Conservation (phyloP, 2,888 invertebrate genomes). For the Monoplex corrugatus region DNA sequence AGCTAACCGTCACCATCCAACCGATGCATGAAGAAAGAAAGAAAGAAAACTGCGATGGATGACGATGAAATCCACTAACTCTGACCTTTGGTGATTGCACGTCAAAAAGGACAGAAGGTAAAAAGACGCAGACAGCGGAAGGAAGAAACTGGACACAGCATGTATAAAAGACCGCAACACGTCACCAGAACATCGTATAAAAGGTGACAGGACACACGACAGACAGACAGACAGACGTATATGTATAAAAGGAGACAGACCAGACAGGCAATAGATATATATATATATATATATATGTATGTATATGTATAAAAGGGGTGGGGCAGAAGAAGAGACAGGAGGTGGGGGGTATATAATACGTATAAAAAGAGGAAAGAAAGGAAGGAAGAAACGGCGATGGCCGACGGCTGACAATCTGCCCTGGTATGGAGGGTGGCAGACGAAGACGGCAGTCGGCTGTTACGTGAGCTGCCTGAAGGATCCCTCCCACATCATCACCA, state of each 20-base stretch:
- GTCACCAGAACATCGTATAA: background rate
- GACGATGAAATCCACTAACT: no score
- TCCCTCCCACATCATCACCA: background rate
- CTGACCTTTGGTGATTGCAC: no score
- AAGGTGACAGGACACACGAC: background rate
- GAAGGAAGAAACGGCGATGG: background rate
- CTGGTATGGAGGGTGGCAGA: slow-evolving; percentile 17
- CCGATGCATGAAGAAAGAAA: no score
- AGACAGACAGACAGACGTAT: background rate
- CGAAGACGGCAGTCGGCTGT: background rate
- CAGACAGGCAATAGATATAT: no score
- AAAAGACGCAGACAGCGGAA: background rate
- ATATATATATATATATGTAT: background rate
- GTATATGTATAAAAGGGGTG: background rate
- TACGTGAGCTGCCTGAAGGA: background rate
- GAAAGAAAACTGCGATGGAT: no score
- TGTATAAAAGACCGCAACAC: background rate
- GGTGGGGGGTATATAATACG: no score
- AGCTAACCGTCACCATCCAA: no score
- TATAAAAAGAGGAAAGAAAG: background rate
- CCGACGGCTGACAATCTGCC: background rate
- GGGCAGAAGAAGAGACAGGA: background rate
- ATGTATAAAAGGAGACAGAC: no score
- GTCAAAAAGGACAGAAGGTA: no score
- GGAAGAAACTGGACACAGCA: background rate